Base-by-base conservation (phyloP, 2,797 vertebrate genomes). In the Bradypus variegatus region DNA sequence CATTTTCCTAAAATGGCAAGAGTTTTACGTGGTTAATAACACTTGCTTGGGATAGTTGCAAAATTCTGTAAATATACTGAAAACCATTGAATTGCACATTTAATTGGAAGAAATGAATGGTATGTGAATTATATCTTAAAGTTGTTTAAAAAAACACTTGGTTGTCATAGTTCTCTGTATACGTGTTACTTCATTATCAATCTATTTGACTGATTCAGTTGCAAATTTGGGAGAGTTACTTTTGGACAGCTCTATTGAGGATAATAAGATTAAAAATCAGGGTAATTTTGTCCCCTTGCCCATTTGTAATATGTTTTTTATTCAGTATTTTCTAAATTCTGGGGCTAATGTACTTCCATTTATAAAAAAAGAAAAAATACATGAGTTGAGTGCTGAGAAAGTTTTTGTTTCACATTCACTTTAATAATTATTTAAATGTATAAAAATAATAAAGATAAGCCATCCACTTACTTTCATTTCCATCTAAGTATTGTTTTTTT, bases 131-230 rank as follows among this genome's bases (percentile, higher is more conserved):
- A 27, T 16, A 36, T 78, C 27, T 86, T n/a, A 87, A 87, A 87
- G 3, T 50, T 60, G 29, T 48, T 64, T 50, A 50, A 36, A 0
- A 62, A 82, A 25, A 1, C 36, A 91, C 82, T 91, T 91, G 79
- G 80, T 95, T 93, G 87, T 50, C 92, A 85, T 76, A 91, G 70
- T 88, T 89, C 31, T 58, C 23, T 67, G 23, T 81, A 87, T 45
- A 91, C 75, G 89, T 75, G 65, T 4, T 88, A 84, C 91, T 88
- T 90, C 38, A 91, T 89, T 84, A 92, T 77, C 78, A 95, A 86
- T 69, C 8, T 82, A 31, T 60, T 41, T 92, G 16, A 60, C 5
- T 9, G 19, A 53, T 27, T 64, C 12, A 70, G 13, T 1, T 64
- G 45, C 15, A 77, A 15, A 0, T 58, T n/a, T 41, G 7, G 53